These are phyloP conservation scores for Melanotaenia boesemani DNA, from an alignment of 2,797 vertebrate species.

Conservation along the genomic window DNA sequence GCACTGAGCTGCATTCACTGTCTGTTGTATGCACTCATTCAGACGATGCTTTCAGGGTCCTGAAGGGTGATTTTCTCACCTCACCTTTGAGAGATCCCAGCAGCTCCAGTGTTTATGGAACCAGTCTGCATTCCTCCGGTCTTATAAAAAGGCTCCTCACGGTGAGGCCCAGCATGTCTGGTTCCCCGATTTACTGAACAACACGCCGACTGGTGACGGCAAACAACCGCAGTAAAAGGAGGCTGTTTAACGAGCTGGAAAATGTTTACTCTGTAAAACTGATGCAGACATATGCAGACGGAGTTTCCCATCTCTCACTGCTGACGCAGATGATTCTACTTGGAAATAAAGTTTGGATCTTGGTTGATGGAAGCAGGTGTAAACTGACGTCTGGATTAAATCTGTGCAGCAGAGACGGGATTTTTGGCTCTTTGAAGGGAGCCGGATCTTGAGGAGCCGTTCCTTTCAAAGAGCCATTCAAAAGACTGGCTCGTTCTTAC, in stretches of 20 bases:
- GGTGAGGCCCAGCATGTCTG: conserved; percentile 42
- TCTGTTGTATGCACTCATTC: no score
- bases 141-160: conserved; percentile 50
- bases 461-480: no score
- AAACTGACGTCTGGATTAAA: no score
- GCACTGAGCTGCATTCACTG: no score
- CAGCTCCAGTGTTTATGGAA: conserved; percentile 50
- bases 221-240: conserved; percentile 36
- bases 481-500: no score
- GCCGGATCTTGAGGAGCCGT: no score
- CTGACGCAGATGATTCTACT: neutral
- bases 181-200: conserved; percentile 9
- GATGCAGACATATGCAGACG: no score
- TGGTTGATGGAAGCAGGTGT: neutral
- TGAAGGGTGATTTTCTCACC: conserved; percentile 28
- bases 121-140: conserved; percentile 48
- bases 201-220: no score
- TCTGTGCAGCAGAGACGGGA: no score
- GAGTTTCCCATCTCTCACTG: conserved; percentile 27
- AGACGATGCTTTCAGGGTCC: neutral
- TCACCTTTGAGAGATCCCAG: conserved; percentile 42
- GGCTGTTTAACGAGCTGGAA: conserved; percentile 67
- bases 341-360: neutral
- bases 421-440: no score
- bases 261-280: conserved; percentile 48